Evolutionary conservation across 2,113 vertebrate genomes (phyloP), one percentile per base, ranked within the genome.

Genomic region (Polypterus bichir): DNA sequence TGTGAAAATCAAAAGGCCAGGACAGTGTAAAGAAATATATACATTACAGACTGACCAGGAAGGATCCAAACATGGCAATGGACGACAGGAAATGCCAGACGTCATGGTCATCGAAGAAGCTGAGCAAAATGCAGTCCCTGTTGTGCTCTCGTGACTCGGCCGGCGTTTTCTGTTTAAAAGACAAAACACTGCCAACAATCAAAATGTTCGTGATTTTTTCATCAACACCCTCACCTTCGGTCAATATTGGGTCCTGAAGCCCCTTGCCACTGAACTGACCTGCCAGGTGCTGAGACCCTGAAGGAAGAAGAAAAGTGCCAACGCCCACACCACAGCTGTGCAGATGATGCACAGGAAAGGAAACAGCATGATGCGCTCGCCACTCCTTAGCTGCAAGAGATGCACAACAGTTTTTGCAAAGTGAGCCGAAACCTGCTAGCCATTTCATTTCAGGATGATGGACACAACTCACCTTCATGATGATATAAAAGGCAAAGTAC

Each of bases 281-380:
- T 98, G 92, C 96, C 96, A 98, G 55, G 94, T 99, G 79, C 94
- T 99, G 65, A 99, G 92, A 9, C 96, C 96, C 80, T 99, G 96
- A 83, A 97, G 98, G 86, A 99, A 99, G 87, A 99, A 99, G 74
- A 90, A 99, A 55, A 99, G 87, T 0, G 96, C 96, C 0, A 94
- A 93, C 62, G 92, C 94, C 96, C 96, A 98, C 9, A 97, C 92
- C 61, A 98, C 91, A 0, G 94, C 93, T 0, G 96, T 97, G 73
- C 92, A 88, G 60, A 89, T 1, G 54, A 99, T 92, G 68, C 87
- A 94, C 68, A 99, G 90, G 68, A 98, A 62, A 0, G 94, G 78
- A 66, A 97, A 82, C 71, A 85, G 91, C 71, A 89, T 74, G 81
- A 99, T 93, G 46, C 82, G 79, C 68, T 99, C 96, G 0, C 94